Evolutionary conservation across 1,140 invertebrate genomes (phyloP).

Genomic region (Drosophila busckii): DNA sequence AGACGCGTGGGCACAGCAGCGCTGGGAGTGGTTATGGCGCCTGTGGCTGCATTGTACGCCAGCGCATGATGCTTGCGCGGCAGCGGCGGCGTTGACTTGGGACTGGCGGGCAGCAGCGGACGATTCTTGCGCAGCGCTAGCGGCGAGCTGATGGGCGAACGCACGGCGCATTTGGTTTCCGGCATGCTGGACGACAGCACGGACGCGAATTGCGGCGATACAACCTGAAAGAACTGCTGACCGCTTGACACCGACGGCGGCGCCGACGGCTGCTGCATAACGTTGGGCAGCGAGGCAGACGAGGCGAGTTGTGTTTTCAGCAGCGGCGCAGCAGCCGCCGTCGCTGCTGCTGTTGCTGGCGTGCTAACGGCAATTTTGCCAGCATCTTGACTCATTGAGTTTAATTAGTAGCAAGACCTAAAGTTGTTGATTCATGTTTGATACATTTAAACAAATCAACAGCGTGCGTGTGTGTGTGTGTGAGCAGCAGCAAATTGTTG

Average conservation of each 20-base stretch:
- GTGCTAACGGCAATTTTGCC: constrained; percentile 33
- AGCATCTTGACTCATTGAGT: constrained; percentile 72
- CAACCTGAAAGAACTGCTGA: constrained; percentile 63
- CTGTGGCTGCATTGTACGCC: constrained; percentile 65
- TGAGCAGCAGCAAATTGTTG: constrained; percentile 20
- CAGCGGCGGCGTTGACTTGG: constrained; percentile 71
- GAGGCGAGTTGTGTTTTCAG: constrained; percentile 20
- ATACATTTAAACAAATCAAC: neutral
- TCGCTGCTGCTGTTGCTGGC: constrained; percentile 11
- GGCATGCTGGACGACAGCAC: constrained; percentile 63
- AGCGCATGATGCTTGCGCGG: constrained; percentile 62
- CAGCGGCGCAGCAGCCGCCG: constrained; percentile 8
- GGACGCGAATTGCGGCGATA: constrained; percentile 66
- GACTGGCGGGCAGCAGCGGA: constrained; percentile 52
- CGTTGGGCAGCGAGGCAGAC: constrained; percentile 16
- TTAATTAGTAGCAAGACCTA: too few species aligned
- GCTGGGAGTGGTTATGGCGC: constrained; percentile 49
- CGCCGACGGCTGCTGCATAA: constrained; percentile 47
- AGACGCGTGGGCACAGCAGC: constrained; percentile 45
- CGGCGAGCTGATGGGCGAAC: constrained; percentile 67
- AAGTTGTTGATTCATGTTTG: neutral
- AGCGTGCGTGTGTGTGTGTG: constrained; percentile 4
- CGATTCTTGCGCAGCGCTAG: constrained; percentile 61
- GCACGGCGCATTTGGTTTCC: constrained; percentile 52
- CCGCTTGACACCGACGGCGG: constrained; percentile 43